Conservation (phyloP, 2,888 invertebrate genomes). For the Lasioglossum lativentre region DNA sequence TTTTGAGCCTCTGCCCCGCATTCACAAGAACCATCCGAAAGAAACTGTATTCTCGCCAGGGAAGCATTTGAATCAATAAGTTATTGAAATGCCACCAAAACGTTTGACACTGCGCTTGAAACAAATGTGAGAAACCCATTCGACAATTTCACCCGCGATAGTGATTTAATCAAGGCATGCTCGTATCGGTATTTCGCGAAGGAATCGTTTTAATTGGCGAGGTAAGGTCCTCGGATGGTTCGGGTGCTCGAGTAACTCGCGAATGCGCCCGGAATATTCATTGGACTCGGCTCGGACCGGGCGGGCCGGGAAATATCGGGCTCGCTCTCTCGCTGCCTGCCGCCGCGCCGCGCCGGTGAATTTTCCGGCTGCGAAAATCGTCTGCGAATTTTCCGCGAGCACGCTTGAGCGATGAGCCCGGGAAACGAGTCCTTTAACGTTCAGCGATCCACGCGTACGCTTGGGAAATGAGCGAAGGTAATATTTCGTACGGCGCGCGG, state of each 20-base stretch:
- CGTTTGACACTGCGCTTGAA: not conserved
- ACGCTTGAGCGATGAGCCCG: slow-evolving; percentile 31
- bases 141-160: not conserved
- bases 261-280: slow-evolving; percentile 42
- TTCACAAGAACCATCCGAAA: too few species aligned
- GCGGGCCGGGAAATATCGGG: slow-evolving; percentile 24
- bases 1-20: too few species aligned
- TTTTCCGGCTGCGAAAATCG: slow-evolving; percentile 25
- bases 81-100: not conserved
- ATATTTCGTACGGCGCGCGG: slow-evolving; percentile 22
- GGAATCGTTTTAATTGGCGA: not conserved
- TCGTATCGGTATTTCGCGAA: not conserved
- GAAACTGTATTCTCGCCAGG: too few species aligned
- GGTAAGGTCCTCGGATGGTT: not conserved
- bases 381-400: slow-evolving; percentile 26
- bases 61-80: too few species aligned
- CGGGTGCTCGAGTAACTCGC: not conserved
- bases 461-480: slow-evolving; percentile 31
- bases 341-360: not conserved
- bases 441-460: slow-evolving; percentile 21
- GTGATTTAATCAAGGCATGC: not conserved
- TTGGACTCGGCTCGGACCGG: not conserved
- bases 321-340: not conserved
- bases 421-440: slow-evolving; percentile 37
- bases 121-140: not conserved